phyloP scores from a whole-genome alignment of 2,888 invertebrate species.

The Linnaemya vulpina region DNA sequence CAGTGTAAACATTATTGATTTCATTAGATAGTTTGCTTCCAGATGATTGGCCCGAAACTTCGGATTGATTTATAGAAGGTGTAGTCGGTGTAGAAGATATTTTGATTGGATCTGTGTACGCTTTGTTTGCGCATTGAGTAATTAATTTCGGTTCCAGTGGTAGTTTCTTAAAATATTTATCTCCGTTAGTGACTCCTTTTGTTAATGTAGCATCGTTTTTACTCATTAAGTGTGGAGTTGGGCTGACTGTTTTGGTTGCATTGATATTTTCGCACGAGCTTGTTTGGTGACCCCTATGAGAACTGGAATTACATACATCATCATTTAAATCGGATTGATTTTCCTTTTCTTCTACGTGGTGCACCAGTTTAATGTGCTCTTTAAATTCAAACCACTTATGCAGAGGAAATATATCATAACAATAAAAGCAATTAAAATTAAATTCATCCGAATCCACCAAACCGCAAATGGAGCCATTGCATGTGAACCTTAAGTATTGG shows the following conservation, averaged over 20 bases:
- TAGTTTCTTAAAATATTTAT: slow-evolving; percentile 18
- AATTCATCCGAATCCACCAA: slow-evolving; percentile 58
- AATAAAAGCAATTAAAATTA: slow-evolving; percentile 67
- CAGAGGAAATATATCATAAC: slow-evolving; percentile 62
- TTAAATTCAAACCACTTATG: slow-evolving; percentile 55
- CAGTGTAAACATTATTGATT: background rate
- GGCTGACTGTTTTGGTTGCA: background rate
- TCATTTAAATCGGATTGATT: slow-evolving; percentile 5
- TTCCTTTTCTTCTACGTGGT: slow-evolving; percentile 44
- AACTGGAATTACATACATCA: background rate
- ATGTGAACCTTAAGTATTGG: slow-evolving; percentile 54
- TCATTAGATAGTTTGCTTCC: background rate
- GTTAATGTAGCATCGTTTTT: background rate
- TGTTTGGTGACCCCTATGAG: background rate
- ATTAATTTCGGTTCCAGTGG: slow-evolving; percentile 30
- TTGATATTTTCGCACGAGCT: background rate
- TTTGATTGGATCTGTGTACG: background rate
- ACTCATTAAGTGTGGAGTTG: background rate
- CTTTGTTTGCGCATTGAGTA: slow-evolving; percentile 7
- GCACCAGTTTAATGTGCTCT: slow-evolving; percentile 46
- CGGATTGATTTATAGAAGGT: background rate
- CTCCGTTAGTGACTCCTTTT: background rate
- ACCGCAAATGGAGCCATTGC: slow-evolving; percentile 59
- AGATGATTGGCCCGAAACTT: background rate
- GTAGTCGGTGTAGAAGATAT: background rate